phyloP scores from a whole-genome alignment of 2,888 invertebrate species.

The Dioctria rufipes region DNA sequence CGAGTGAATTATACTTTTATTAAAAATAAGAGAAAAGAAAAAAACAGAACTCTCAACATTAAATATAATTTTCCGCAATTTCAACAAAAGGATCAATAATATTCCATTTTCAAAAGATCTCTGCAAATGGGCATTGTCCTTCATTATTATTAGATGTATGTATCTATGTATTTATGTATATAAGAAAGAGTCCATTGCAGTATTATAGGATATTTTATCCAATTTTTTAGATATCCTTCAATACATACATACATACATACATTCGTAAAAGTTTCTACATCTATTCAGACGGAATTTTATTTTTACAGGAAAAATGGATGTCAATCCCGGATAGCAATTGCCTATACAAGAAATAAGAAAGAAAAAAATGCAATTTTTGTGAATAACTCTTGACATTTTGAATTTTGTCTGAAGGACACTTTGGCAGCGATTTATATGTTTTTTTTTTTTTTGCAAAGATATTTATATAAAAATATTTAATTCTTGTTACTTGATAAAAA shows the following conservation, averaged over 20 bases:
- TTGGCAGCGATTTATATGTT: neutral
- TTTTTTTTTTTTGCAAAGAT: neutral
- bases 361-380: neutral
- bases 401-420: neutral
- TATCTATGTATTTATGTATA: too few relatives aligned
- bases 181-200: neutral
- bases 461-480: too few relatives aligned
- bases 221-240: neutral
- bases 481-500: neutral
- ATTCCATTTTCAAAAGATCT: neutral
- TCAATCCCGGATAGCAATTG: constrained; percentile 57
- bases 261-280: neutral
- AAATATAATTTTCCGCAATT: neutral
- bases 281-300: constrained; percentile 25
- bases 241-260: too few relatives aligned
- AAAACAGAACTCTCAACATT: neutral
- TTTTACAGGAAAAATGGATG: constrained; percentile 58
- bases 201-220: neutral
- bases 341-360: constrained; percentile 10
- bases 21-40: neutral
- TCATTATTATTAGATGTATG: too few relatives aligned
- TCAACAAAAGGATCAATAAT: constrained; percentile 39
- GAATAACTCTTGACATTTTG: neutral
- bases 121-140: constrained; percentile 1
- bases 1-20: too few relatives aligned